Base-by-base conservation (phyloP, 2,797 vertebrate species). In the Melanotaenia boesemani region DNA sequence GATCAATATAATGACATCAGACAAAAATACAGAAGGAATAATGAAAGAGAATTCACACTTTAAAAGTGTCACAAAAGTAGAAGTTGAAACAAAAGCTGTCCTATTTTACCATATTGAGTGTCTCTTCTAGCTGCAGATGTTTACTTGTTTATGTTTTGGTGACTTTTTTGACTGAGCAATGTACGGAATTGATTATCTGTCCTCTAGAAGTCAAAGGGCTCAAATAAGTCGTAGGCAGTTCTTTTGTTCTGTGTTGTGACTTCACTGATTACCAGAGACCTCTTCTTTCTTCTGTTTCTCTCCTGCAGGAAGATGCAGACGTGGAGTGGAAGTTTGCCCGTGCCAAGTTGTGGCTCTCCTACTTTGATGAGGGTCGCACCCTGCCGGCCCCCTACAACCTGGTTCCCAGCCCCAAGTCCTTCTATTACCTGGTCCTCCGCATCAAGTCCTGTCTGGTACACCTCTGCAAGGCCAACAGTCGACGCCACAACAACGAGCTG, bases 271-370 rank as follows among this genome's bases (percentile, higher is more conserved):
- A 39, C 34, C 22, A 52, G 50, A 62, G 10, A 7, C 18, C 3
- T 22, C 7, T 15, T 48, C 6, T 32, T 1, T 63, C 8, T 64
- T 62, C 2, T 44, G 10, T 63, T 28, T 67, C 15, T 85, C 20
- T 55, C 15, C 26, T 73, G 67, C 85, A 99, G 98, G 97, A 98
- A 76, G 98, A 99, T 10, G 96, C 98, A 0, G 98, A 99, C 15
- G 97, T 99, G 70, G 98, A 99, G 79, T 99, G 98, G 97, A 99
- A 99, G 88, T 99, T 99, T 87, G 97, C 98, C 37, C 95, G 98
- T 48, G 97, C 98, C 16, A 99, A 99, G 87, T 89, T 99, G 91
- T 99, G 97, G 98, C 87, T 99, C 11, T 99, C 98, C 69, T 99
- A 99, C 89, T 99, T 98, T 63, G 98, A 99, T 0, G 98, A 99